Evolutionary conservation across 2,797 vertebrate genomes (phyloP).

Genomic region (Anguilla obscura): DNA sequence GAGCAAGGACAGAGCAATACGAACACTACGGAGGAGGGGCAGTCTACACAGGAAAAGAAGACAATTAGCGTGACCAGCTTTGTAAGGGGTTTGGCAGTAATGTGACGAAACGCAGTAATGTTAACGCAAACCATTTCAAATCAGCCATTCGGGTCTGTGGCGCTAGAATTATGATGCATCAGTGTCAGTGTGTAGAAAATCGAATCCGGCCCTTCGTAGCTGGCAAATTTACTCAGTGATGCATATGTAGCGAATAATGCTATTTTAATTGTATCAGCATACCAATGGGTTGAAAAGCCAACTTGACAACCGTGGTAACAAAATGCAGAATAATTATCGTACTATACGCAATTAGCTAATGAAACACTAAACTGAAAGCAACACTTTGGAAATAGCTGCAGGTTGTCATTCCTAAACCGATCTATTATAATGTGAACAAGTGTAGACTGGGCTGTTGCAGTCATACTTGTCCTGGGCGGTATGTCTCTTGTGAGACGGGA

Average conservation of each 20-base stretch:
- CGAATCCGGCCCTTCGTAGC: background rate
- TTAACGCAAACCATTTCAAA: slow-evolving; percentile 3
- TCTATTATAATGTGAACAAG: background rate
- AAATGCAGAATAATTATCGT: background rate
- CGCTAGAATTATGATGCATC: background rate
- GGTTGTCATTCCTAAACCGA: background rate
- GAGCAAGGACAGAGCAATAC: slow-evolving; percentile 66
- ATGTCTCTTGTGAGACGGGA: slow-evolving; percentile 56
- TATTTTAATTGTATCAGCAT: background rate
- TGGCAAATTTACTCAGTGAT: background rate
- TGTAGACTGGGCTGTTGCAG: background rate
- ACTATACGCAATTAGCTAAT: background rate
- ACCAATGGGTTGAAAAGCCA: background rate
- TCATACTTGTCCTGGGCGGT: background rate
- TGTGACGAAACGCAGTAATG: background rate
- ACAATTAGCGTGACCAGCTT: slow-evolving; percentile 73
- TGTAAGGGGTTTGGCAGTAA: slow-evolving; percentile 79
- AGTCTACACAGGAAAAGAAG: slow-evolving; percentile 71
- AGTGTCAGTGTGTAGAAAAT: background rate
- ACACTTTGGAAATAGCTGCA: background rate
- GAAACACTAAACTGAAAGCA: background rate
- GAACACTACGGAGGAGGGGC: slow-evolving; percentile 63
- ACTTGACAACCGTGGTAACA: background rate
- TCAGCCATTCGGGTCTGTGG: background rate
- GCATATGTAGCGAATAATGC: background rate